Evolutionary conservation across 2,888 invertebrate species (phyloP).

Genomic region (Cheilosia vernalis): DNA sequence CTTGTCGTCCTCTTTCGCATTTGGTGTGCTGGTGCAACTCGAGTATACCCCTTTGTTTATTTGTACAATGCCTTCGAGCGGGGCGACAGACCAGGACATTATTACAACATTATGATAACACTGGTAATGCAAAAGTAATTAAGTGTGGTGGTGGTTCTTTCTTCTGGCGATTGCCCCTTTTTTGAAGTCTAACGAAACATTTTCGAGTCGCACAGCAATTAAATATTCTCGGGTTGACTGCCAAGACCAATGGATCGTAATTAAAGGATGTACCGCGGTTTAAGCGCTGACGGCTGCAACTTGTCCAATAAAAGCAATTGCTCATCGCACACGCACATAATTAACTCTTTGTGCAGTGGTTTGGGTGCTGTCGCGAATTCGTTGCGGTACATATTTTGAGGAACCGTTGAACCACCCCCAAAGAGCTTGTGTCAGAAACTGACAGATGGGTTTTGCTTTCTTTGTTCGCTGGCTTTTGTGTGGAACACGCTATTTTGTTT

Average conservation of each 20-base stretch:
- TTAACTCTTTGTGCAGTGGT: conserved; percentile 14
- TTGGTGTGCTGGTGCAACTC: conserved; percentile 41
- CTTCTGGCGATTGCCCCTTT: conserved; percentile 4
- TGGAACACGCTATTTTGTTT: background rate
- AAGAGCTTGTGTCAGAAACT: conserved; percentile 33
- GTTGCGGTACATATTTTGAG: background rate
- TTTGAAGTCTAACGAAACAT: background rate
- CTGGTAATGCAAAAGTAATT: conserved; percentile 66
- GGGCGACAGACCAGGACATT: conserved; percentile 45
- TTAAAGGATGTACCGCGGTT: background rate
- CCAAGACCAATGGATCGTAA: conserved; percentile 10
- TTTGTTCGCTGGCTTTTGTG: conserved; percentile 2
- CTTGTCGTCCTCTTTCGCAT: conserved; percentile 31
- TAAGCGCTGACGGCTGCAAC: too few species aligned
- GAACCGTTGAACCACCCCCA: conserved; percentile 16
- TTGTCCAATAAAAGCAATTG: too few species aligned
- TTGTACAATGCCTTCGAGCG: conserved; percentile 26
- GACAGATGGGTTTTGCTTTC: background rate
- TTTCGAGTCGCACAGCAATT: conserved; percentile 40
- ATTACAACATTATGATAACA: conserved; percentile 64
- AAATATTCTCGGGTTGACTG: conserved; percentile 10
- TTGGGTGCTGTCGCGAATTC: conserved; percentile 5
- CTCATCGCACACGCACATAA: conserved; percentile 14
- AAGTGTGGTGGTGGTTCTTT: conserved; percentile 31
- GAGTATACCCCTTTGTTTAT: conserved; percentile 49